Evolutionary conservation across 2,888 invertebrate species (phyloP).

Genomic region (Ptychoptera contaminata): DNA sequence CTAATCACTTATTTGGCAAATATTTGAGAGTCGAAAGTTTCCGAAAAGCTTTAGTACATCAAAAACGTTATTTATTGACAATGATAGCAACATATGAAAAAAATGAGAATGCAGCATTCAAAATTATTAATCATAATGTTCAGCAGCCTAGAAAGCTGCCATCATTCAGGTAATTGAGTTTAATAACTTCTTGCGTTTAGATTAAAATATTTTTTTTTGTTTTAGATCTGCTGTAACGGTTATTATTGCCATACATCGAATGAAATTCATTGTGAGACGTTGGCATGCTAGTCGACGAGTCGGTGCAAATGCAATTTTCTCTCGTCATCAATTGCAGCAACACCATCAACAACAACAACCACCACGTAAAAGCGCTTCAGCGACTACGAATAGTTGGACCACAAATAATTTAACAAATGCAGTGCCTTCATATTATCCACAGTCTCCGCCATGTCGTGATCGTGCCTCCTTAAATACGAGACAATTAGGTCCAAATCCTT

Average conservation of each 20-base stretch:
- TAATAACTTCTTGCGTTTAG: not conserved
- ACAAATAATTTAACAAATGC: not conserved
- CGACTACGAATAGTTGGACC: constrained; percentile 9
- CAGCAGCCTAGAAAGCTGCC: constrained; percentile 16
- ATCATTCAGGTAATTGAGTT: constrained; percentile 25
- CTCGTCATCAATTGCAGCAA: not conserved
- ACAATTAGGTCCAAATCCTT: not conserved
- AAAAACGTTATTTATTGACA: constrained; percentile 72
- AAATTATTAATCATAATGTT: constrained; percentile 14
- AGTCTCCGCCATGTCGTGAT: constrained; percentile 17
- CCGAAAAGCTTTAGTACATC: constrained; percentile 75
- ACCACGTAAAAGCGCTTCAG: constrained; percentile 5
- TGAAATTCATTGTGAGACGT: constrained; percentile 46
- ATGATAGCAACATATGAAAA: constrained; percentile 35
- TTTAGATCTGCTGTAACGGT: constrained; percentile 38
- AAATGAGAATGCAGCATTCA: constrained; percentile 23
- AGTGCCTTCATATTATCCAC: constrained; percentile 3
- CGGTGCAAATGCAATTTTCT: constrained; percentile 32
- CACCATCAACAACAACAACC: not conserved
- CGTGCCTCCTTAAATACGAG: constrained; percentile 4
- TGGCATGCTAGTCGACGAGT: constrained; percentile 45
- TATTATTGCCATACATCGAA: constrained; percentile 43
- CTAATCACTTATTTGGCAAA: constrained; percentile 44
- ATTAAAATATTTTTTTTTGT: constrained; percentile 7
- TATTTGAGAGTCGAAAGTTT: constrained; percentile 71